Percentiles rank a stretch among this genome's conserved stretches.
These are phyloP conservation scores for Meliscaeva auricollis DNA, from an alignment of 2,888 invertebrate genomes.

Conservation along the genomic window DNA sequence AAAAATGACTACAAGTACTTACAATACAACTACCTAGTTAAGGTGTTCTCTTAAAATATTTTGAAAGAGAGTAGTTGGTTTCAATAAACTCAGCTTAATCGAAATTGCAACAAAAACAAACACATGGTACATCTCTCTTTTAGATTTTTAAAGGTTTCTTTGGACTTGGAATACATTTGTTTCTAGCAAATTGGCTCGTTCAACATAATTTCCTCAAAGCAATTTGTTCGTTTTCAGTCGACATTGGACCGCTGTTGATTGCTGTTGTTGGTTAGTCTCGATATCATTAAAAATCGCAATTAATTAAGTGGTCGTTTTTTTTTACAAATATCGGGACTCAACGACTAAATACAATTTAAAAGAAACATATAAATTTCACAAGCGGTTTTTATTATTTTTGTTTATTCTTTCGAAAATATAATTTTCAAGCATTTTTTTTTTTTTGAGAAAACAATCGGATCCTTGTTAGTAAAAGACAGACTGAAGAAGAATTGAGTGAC, in stretches of 20 bases:
- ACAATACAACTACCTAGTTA: not conserved
- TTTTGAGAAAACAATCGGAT: too few relatives aligned
- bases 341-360: too few relatives aligned
- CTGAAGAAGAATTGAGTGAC: too few relatives aligned
- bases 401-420: too few relatives aligned
- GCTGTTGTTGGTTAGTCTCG: slow-evolving; percentile 11
- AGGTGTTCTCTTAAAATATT: not conserved
- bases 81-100: too few relatives aligned
- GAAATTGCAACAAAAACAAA: not conserved
- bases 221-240: slow-evolving; percentile 13
- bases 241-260: slow-evolving; percentile 20
- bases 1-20: not conserved
- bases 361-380: too few relatives aligned
- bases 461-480: too few relatives aligned
- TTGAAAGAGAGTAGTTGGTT: not conserved
- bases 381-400: too few relatives aligned
- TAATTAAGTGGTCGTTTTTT: not conserved
- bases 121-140: too few relatives aligned
- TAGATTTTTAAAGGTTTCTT: not conserved
- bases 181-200: slow-evolving; percentile 5
- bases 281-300: not conserved
- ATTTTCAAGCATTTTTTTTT: too few relatives aligned
- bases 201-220: slow-evolving; percentile 20
- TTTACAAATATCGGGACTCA: not conserved
- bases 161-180: not conserved